A percentile compares a stretch with the other conserved stretches of the same genome.
phyloP scores from a whole-genome alignment of 1,140 invertebrate species.

The Ylistrum balloti region DNA sequence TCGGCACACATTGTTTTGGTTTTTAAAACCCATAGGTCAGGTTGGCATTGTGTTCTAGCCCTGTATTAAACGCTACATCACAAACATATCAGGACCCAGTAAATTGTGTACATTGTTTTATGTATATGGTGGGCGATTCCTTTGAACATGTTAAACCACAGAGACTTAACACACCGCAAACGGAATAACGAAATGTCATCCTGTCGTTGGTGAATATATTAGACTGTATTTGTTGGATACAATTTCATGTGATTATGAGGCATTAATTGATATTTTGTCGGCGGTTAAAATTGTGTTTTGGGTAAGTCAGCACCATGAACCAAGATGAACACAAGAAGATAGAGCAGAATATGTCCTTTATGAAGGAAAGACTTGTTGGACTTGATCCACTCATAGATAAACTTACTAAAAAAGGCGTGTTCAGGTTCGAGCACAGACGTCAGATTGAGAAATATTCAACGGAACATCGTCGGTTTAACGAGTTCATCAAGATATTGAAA shows the following conservation, averaged over 20 bases:
- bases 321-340: conserved; percentile 37
- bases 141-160: background rate
- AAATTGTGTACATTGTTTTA: background rate
- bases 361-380: conserved; percentile 4
- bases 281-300: background rate
- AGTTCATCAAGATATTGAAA: conserved; percentile 41
- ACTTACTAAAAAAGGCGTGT: background rate
- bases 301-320: background rate
- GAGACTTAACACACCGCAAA: background rate
- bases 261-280: background rate
- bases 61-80: too few species aligned
- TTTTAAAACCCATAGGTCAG: background rate
- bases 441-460: conserved; percentile 6
- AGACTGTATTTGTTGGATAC: background rate
- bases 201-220: background rate
- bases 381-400: conserved; percentile 2
- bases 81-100: background rate
- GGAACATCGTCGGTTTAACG: background rate
- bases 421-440: background rate
- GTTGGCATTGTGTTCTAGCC: background rate
- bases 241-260: background rate
- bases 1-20: background rate
- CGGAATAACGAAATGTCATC: background rate
- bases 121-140: background rate
- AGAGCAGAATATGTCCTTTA: background rate